These are phyloP conservation scores for Athalia circularis DNA, from an alignment of 2,888 invertebrate species.

Conservation along the genomic window DNA sequence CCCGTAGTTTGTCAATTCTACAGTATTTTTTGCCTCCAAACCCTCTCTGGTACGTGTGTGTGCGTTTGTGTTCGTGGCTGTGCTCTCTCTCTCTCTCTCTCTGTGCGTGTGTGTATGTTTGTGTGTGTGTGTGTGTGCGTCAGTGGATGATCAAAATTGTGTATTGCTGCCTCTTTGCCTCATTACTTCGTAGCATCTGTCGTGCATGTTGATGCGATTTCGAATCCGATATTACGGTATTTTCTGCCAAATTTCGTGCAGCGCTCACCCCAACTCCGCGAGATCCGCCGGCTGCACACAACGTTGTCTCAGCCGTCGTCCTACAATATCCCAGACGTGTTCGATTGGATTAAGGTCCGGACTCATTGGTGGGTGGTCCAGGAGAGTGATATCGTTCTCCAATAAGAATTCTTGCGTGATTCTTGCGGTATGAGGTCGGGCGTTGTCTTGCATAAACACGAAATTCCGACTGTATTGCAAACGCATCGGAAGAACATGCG, in stretches of 20 bases:
- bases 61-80: background rate
- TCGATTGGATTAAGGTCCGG: slow-evolving; percentile 58
- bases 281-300: slow-evolving; percentile 24
- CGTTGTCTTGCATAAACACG: slow-evolving; percentile 48
- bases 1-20: no score
- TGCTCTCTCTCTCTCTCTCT: no score
- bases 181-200: slow-evolving; percentile 51
- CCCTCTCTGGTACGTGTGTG: background rate
- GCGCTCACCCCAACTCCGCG: slow-evolving; percentile 47
- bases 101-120: no score
- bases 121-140: background rate
- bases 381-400: slow-evolving; percentile 28
- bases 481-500: slow-evolving; percentile 38
- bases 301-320: slow-evolving; percentile 47
- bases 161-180: slow-evolving; percentile 53
- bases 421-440: slow-evolving; percentile 47
- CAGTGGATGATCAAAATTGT: background rate
- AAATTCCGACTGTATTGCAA: slow-evolving; percentile 45
- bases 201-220: slow-evolving; percentile 50
- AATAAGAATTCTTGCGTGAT: slow-evolving; percentile 44
- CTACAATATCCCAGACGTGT: slow-evolving; percentile 55
- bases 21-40: no score
- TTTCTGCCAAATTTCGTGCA: slow-evolving; percentile 48
- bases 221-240: slow-evolving; percentile 50
- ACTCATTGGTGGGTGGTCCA: slow-evolving; percentile 57